Evolutionary conservation across 2,888 invertebrate genomes (phyloP), one percentile per base, ranked within the genome.

Genomic region (Calameuta pallipes): DNA sequence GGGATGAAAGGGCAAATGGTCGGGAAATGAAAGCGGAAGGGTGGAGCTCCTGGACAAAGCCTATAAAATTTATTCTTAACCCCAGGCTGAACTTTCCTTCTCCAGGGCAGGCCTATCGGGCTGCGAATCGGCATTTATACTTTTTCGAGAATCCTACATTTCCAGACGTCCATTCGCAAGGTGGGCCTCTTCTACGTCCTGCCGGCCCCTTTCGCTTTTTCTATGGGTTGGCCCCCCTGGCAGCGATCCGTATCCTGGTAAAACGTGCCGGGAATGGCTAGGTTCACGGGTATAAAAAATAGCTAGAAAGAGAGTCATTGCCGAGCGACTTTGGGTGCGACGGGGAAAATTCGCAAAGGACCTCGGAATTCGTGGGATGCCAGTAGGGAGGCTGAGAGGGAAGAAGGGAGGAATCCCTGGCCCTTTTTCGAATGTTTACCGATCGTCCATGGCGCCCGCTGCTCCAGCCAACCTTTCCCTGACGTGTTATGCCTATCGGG

Each of bases 401-500:
- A 2, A 23, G 23, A 1, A 23, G 15, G 2, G 9, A 56, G 23
- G 56, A 23, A 56, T 9, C 23, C 56, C 23, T 56, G 23, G 56
- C 3, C 23, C 56, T 23, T 23, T 56, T 56, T 56, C 23, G 9
- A 56, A 56, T 56, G 56, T 56, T 56, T 56, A 56, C 23, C 15
- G 56, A 56, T 56, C 56, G 23, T 1, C 56, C 56, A 23, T 23
- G 23, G 6, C 23, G 56, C 9, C 56, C 23, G 56, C 23, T 56
- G 56, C 56, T 56, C 23, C 15, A 1, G 1, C 56, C 56, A 23
- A 56, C 56, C 56, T 56, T 56, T 56, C 56, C 23, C 56, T 23
- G 56, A 56, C 56, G 56, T 23, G 56, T 56, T 56, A 56, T 23
- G 56, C 56, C 79, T 80, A 81, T 83, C 80, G 80, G 33, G 83